These are phyloP conservation scores for Mystacornis crossleyi DNA, from an alignment of 2,113 vertebrate genomes.

Conservation along the genomic window DNA sequence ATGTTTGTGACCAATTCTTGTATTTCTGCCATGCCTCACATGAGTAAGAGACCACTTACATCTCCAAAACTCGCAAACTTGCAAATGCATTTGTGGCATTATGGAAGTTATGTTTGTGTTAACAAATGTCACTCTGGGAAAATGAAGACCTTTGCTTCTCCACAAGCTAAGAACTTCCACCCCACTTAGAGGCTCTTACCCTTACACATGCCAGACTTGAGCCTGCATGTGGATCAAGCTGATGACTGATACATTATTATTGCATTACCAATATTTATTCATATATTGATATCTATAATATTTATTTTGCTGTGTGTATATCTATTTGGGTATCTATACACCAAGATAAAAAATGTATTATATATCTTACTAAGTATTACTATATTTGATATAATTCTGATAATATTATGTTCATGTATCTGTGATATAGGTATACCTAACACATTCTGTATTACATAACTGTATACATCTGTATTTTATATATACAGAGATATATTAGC, in stretches of 20 bases:
- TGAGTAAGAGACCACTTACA: neutral
- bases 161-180: neutral
- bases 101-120: neutral
- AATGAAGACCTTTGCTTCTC: neutral
- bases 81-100: neutral
- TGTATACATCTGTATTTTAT: neutral
- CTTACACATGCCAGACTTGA: neutral
- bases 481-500: neutral
- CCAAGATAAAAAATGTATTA: fast-evolving
- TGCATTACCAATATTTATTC: neutral
- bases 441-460: neutral
- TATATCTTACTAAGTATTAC: too few species aligned
- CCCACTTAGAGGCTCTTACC: neutral
- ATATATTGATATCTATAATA: fast-evolving
- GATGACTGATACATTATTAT: neutral
- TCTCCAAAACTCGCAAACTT: neutral
- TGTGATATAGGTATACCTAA: neutral
- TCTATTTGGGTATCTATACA: neutral
- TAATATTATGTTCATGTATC: neutral
- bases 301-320: neutral
- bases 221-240: neutral
- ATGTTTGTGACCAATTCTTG: neutral
- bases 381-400: neutral
- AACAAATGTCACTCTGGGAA: neutral
- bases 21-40: neutral